phyloP scores from a whole-genome alignment of 2,113 vertebrate species.

The Perognathus longimembris region DNA sequence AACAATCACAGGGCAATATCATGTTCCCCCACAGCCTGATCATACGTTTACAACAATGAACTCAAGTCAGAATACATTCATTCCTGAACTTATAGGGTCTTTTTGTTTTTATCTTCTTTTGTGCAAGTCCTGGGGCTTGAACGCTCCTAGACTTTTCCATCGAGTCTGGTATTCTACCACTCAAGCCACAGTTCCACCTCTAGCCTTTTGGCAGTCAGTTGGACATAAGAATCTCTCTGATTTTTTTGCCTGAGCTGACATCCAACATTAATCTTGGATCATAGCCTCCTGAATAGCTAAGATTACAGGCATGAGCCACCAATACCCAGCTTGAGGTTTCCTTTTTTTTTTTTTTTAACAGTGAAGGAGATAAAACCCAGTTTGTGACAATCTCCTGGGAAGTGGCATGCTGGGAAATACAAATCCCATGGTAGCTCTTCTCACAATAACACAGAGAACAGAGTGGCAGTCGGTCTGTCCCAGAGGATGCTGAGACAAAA shows the following conservation, averaged over 20 bases:
- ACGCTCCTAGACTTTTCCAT: too few species aligned
- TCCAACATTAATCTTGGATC: too few species aligned
- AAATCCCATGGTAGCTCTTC: not conserved
- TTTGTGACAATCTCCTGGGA: not conserved
- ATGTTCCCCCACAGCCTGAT: not conserved
- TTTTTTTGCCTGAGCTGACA: too few species aligned
- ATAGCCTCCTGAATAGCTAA: too few species aligned
- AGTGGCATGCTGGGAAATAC: not conserved
- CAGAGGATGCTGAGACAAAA: not conserved
- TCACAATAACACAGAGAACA: not conserved
- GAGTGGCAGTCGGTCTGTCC: not conserved
- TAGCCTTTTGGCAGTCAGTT: too few species aligned
- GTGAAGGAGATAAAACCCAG: not conserved
- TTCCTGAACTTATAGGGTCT: too few species aligned
- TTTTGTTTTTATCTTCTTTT: too few species aligned
- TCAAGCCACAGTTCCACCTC: not conserved
- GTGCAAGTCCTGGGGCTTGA: too few species aligned
- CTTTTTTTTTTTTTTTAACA: not conserved
- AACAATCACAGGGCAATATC: not conserved
- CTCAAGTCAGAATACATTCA: not conserved
- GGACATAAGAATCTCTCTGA: too few species aligned
- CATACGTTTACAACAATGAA: not conserved
- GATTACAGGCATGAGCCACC: too few species aligned
- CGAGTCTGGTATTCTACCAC: too few species aligned
- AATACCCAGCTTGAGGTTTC: too few species aligned